Evolutionary conservation across 2,113 vertebrate genomes (phyloP), one percentile per base, ranked within the genome.

Genomic region (Urocynchramus pylzowi): DNA sequence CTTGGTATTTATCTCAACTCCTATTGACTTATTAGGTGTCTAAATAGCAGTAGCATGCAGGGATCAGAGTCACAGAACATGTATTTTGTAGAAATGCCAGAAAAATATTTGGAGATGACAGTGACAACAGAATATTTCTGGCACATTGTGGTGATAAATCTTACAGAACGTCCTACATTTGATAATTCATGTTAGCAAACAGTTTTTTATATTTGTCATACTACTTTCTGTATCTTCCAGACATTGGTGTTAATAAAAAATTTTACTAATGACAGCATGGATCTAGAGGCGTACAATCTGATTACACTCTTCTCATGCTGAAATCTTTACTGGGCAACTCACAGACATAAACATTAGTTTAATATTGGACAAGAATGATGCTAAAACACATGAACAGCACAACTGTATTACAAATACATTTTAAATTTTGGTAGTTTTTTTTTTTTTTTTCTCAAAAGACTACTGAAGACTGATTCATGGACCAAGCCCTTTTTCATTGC

Each of bases 11-110:
- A 84, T 89, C 64, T 80, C 57, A 90, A 74, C 13, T 92, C 11
- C 33, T 87, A 5, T n/a, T 95, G 93, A 96, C 56, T 93, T 95
- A 92, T 91, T 94, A 87, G 15, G 86, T 96, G 90, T 59, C 60
- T 82, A 90, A 95, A 81, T 20, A 84, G 49, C 85, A 89, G 93
- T 94, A 97, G 80, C 84, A 52, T 75, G 16, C 17, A 94, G 52
- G 14, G 26, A 92, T 73, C 53, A 73, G 33, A 79, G 45, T 50
- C 56, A 87, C 52, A 84, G 81, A 94, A 67, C 19, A 41, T 39
- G 74, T 13, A 52, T 88, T 93, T 93, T 74, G 64, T 15, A 67
- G 68, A 53, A 37, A 50, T 10, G 52, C 11, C 16, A 84, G 50
- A 77, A 90, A 92, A 77, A 77, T 53, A 65, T 56, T 56, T 90